Base-by-base conservation (phyloP, 1,140 invertebrate species). In the Drosophila ananassae region DNA sequence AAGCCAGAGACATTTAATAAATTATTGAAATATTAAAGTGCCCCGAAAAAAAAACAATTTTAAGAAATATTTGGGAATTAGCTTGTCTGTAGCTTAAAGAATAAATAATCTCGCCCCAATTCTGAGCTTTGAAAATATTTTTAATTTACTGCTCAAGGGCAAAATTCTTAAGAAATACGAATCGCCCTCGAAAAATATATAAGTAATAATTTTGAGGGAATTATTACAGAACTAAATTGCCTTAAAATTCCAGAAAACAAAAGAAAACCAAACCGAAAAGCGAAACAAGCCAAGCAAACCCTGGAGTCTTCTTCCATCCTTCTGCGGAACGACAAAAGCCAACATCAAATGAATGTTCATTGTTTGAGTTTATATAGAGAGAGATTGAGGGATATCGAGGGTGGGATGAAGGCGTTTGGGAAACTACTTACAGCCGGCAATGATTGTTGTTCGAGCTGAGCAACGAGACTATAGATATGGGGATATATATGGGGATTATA, bases 401-500 rank as follows among this genome's bases (percentile, higher is more conserved):
- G n/a, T 24, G 68, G 37, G 34, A 37, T 37, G 34, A 37, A 37
- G 58, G 34, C 62, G 55, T 75, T 74, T 57, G 60, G 53, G 41
- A 53, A 67, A 74, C 60, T 74, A 68, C 66, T 69, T 69, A 68
- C 60, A 64, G 72, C 71, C 53, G 71, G 72, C 72, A 74, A 74
- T 74, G 71, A 74, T 74, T 74, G 72, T 74, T 75, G 72, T 74
- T 75, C 61, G 72, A 75, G 72, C 60, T 34, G 48, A 44, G 63
- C 34, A 67, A 53, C 51, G 63, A 56, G 61, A 53, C 71, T 66
- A n/a, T n/a, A n/a, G n/a, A n/a, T n/a, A n/a, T n/a, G n/a, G n/a
- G n/a, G n/a, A n/a, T n/a, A n/a, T n/a, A n/a, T n/a, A n/a, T n/a
- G 72, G 62, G 72, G 72, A 67, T 76, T 76, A 75, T 67, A 34